These are phyloP conservation scores for Octopus sinensis DNA, from an alignment of 1,140 invertebrate species.

Conservation along the genomic window DNA sequence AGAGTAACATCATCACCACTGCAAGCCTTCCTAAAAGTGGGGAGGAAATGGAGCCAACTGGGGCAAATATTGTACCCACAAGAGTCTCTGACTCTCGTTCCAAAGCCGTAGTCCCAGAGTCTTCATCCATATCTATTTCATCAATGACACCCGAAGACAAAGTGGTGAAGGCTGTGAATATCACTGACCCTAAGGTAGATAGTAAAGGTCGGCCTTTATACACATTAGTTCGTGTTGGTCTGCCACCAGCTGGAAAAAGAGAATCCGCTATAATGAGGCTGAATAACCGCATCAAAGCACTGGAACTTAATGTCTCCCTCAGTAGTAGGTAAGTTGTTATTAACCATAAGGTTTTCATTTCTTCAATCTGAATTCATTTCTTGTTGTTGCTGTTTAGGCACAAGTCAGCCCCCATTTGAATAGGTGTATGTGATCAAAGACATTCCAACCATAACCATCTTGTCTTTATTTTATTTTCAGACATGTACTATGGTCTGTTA, in stretches of 20 bases:
- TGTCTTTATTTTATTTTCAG: no score
- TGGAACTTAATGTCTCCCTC: conserved; percentile 94
- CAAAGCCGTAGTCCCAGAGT: neutral
- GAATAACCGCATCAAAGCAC: conserved; percentile 89
- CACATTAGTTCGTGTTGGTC: conserved; percentile 27
- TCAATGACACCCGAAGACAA: neutral
- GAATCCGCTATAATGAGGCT: conserved; percentile 93
- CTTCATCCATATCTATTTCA: neutral
- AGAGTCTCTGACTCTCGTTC: neutral
- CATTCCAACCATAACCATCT: no score
- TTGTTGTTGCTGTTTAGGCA: no score
- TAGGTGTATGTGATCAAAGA: no score
- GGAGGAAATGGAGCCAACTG: conserved; percentile 4
- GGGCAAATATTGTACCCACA: conserved; percentile 3
- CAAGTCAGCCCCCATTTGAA: no score
- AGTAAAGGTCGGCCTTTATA: neutral
- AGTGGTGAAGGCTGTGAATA: neutral
- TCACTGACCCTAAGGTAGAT: neutral
- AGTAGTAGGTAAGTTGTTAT: conserved; percentile 66
- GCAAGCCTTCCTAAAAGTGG: neutral
- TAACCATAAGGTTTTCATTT: no score
- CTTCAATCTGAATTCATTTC: no score
- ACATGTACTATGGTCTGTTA: no score
- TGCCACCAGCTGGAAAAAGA: conserved; percentile 65
- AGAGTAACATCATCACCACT: neutral